Percentiles rank a stretch among this genome's conserved stretches.
Conservation (phyloP, 2,888 invertebrate species). For the Sesia bembeciformis region DNA sequence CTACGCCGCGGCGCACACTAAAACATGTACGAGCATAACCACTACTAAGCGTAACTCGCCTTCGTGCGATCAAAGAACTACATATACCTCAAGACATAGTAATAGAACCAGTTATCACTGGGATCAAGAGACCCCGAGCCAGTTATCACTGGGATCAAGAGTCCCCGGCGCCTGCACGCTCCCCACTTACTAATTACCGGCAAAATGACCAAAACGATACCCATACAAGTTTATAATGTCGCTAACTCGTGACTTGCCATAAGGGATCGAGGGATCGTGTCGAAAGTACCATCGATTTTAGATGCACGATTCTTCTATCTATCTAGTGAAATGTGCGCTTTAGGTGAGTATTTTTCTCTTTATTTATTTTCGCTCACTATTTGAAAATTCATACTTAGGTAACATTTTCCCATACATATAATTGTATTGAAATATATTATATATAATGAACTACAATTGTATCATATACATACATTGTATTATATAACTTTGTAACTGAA, state of each 20-base stretch:
- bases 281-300: constrained; percentile 17
- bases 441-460: no score
- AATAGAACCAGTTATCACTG: background rate
- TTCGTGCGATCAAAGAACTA: no score
- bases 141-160: background rate
- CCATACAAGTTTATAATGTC: background rate
- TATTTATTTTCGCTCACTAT: no score
- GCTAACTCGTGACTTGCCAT: background rate
- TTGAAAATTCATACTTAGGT: no score
- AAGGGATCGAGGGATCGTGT: background rate
- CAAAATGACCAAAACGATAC: constrained; percentile 7
- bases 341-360: background rate
- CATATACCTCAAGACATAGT: no score
- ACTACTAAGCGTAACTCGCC: no score
- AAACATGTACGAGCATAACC: no score
- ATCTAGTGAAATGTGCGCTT: background rate
- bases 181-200: constrained; percentile 29
- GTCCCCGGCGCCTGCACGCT: constrained; percentile 23
- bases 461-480: no score
- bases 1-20: no score
- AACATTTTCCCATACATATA: no score
- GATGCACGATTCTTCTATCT: constrained; percentile 25
- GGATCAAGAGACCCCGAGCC: constrained; percentile 4
- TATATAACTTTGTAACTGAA: no score
- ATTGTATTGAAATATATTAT: no score